Conservation (phyloP, 2,113 vertebrate species). For the Macquaria australasica region DNA sequence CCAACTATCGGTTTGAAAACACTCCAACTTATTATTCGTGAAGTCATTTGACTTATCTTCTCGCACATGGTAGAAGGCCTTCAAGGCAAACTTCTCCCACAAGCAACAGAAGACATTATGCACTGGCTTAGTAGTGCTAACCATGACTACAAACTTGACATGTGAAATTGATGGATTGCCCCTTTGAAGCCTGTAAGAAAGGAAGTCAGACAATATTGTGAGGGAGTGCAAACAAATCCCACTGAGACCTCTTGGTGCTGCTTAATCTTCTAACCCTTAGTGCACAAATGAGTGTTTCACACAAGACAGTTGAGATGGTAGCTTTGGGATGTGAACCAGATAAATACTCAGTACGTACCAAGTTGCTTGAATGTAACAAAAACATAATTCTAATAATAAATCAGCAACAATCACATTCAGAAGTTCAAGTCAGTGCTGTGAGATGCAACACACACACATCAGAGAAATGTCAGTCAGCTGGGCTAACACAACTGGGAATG, state of each 20-base stretch:
- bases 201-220: background rate
- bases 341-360: background rate
- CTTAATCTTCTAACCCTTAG: conserved; percentile 31
- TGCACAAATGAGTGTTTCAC: conserved; percentile 19
- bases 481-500: conserved; percentile 7
- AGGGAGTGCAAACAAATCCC: background rate
- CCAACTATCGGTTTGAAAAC: too few relatives aligned
- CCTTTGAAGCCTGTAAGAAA: background rate
- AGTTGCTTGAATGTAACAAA: background rate
- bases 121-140: too few relatives aligned
- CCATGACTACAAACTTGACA: too few relatives aligned
- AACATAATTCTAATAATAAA: background rate
- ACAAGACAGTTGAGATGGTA: background rate
- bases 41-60: too few relatives aligned
- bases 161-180: too few relatives aligned
- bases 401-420: conserved; percentile 27
- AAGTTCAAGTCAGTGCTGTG: conserved; percentile 17
- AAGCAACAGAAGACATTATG: too few relatives aligned
- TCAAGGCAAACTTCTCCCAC: too few relatives aligned
- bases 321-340: background rate
- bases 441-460: background rate
- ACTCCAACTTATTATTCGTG: too few relatives aligned
- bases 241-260: background rate
- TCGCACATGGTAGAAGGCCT: too few relatives aligned
- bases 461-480: background rate